Conservation (phyloP, 2,113 vertebrate genomes). For the Forbesichthys agassizii region DNA sequence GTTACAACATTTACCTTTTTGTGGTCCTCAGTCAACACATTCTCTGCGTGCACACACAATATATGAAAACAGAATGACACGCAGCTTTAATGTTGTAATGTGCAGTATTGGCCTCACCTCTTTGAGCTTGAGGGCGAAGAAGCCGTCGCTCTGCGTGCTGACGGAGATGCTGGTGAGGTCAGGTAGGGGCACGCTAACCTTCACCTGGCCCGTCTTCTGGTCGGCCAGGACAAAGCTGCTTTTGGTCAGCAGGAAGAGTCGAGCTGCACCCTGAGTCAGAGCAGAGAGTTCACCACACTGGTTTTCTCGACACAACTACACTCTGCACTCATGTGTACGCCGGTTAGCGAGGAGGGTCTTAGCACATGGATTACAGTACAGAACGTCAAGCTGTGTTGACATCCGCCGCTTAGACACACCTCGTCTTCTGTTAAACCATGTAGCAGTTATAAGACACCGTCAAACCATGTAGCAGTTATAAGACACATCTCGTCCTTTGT, state of each 20-base stretch:
- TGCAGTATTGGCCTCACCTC: constrained; percentile 75
- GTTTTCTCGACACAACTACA: background rate
- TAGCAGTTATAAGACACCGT: too few species aligned
- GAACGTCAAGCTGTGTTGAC: background rate
- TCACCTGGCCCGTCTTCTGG: constrained; percentile 95
- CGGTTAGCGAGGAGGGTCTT: background rate
- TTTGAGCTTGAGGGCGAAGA: constrained; percentile 94
- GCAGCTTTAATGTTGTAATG: too few species aligned
- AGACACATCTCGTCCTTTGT: too few species aligned
- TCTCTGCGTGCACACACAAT: background rate
- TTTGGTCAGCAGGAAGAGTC: constrained; percentile 96
- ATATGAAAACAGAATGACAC: too few species aligned
- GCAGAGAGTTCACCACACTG: background rate
- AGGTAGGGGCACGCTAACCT: constrained; percentile 88
- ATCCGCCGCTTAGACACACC: background rate
- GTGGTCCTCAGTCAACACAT: background rate
- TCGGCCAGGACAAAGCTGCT: constrained; percentile 91
- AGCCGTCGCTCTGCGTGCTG: constrained; percentile 93
- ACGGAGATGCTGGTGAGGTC: constrained; percentile 93
- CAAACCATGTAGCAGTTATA: too few species aligned
- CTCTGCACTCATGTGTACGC: too few species aligned
- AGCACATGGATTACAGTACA: background rate
- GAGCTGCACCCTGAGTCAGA: constrained; percentile 77
- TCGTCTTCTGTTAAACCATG: background rate
- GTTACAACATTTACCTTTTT: background rate